These are phyloP conservation scores for Vicugna pacos DNA, from an alignment of 2,113 vertebrate species.

Conservation along the genomic window DNA sequence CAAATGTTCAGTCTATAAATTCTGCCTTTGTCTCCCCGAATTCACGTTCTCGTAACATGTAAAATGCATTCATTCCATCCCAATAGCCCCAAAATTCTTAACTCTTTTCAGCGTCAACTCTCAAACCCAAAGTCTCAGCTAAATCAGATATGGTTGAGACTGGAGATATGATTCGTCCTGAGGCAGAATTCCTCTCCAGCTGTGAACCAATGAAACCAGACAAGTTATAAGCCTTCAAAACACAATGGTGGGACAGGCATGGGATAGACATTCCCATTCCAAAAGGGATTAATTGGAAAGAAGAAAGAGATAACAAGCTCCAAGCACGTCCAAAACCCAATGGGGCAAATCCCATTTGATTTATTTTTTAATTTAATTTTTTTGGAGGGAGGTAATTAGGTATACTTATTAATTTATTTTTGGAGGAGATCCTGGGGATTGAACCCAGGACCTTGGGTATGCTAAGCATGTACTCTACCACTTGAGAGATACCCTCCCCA, in stretches of 20 bases:
- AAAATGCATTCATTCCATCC: neutral
- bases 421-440: no score
- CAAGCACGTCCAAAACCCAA: neutral
- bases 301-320: neutral
- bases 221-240: neutral
- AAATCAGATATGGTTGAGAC: neutral
- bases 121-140: neutral
- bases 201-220: neutral
- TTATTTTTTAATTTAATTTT: no score
- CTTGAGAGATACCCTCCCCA: no score
- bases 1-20: neutral
- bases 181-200: neutral
- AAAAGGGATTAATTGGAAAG: neutral
- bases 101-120: neutral
- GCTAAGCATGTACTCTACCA: no score
- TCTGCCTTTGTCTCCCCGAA: neutral
- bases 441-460: no score
- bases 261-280: neutral
- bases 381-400: no score
- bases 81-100: neutral
- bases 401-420: no score
- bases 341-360: neutral
- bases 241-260: neutral
- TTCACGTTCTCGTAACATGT: neutral
- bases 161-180: neutral